Evolutionary conservation across 2,113 vertebrate species (phyloP), one percentile per base, ranked within the genome.

Genomic region (Tylochromis polylepis): DNA sequence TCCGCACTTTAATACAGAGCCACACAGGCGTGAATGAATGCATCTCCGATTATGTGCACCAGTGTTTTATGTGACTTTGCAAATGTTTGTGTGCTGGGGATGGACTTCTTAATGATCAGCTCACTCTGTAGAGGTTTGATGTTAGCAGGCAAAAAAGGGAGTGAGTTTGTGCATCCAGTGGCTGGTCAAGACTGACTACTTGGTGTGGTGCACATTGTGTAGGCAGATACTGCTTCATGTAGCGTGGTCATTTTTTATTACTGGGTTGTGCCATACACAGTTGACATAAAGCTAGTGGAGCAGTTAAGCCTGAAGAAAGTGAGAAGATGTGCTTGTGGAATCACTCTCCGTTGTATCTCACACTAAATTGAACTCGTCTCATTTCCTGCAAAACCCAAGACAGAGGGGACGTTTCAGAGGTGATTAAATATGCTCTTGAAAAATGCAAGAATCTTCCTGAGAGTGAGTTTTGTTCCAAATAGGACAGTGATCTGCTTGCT

Each of bases 171-270:
- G 90, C 87, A 88, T 87, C 70, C 72, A 70, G 56, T 72, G 84
- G 88, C 89, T 67, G 62, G 70, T 49, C 67, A 24, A 77, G 65
- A 86, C 84, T 14, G 86, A 88, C 78, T 86, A 83, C 85, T 91
- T 81, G 2, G 77, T 81, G 81, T 9, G 81, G 60, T 89, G 91
- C 89, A 89, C 86, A 93, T 93, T 92, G 95, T 43, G 91, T 90
- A 91, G 94, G 94, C 94, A 95, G 94, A 94, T 95, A 95, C 91
- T 89, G 89, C 91, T 95, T 96, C 93, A 95, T 93, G 89, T 67
- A 70, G 88, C 62, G 10, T 85, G 82, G 89, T 95, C 88, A 49
- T 92, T 95, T 93, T 77, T 94, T 95, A 95, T 94, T 90, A 85
- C 92, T 65, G 56, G 82, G 81, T 82, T 92, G 88, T 87, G 89